Base-by-base conservation (phyloP, 2,797 vertebrate species). In the Onychomys torridus region DNA sequence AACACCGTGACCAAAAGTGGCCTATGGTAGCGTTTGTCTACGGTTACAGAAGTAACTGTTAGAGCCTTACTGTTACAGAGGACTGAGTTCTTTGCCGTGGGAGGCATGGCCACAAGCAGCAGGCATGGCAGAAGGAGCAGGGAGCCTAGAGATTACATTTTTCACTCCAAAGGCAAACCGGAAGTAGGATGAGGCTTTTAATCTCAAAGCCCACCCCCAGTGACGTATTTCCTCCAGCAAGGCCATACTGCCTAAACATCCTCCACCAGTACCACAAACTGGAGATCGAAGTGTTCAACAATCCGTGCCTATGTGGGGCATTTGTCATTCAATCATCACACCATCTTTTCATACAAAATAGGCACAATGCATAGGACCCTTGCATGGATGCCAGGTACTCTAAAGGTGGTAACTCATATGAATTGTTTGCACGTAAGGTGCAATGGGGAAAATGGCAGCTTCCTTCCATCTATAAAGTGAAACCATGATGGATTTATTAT, bases 401-500 rank as follows among this genome's bases (percentile, higher is more conserved):
- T 78, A 46, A 65, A 59, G 75, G 12, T 73, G 57, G 49, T 61
- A 71, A 43, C 2, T 57, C n/a, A 67, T 61, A 40, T 34, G 63
- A 27, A 73, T 5, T 69, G 19, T 32, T 40, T 84, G 3, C 37
- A 84, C 71, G 59, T 21, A 12, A 4, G 21, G 43, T 59, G 19
- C 49, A 57, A 29, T 16, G 63, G 37, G 59, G 55, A 88, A 90
- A 71, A 46, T n/a, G 49, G 12, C 19, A 86, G 8, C 85, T 89
- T 4, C 34, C 21, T 63, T 0, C 49, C 40, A 5, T 59, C 85
- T 23, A 57, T 23, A 29, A 91, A 87, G 14, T 23, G 63, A 40
- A 89, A 82, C 85, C 83, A 34, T 67, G 40, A 73, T 71, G 32
- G 57, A 75, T 75, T 94, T 75, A 21, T 89, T 32, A 27, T 79